Conservation (phyloP, 1,140 invertebrate species). For the Antheraea pernyi region DNA sequence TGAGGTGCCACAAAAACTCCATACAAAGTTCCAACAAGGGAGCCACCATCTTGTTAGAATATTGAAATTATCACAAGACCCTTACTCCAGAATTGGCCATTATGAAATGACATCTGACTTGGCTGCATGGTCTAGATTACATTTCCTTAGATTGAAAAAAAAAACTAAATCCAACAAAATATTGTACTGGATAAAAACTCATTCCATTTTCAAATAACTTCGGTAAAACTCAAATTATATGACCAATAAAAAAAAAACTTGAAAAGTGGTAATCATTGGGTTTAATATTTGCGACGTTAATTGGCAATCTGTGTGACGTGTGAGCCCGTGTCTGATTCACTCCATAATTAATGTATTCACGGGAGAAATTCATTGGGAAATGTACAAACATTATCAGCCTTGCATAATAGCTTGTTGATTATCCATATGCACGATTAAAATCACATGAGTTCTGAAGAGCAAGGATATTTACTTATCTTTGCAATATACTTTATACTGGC, state of each 20-base stretch:
- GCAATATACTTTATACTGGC: no score
- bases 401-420: constrained; percentile 19
- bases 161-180: no score
- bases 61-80: no score
- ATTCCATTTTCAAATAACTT: neutral
- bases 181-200: no score
- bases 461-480: neutral
- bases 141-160: no score
- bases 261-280: neutral
- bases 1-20: no score
- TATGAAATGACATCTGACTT: no score
- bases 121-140: no score
- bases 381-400: constrained; percentile 31
- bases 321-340: constrained; percentile 11
- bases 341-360: constrained; percentile 31
- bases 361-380: constrained; percentile 30
- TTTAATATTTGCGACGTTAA: constrained; percentile 23
- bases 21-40: no score
- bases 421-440: neutral
- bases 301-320: constrained; percentile 23
- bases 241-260: neutral
- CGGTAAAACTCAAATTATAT: neutral
- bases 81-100: no score
- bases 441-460: neutral
- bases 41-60: no score